A percentile compares a stretch with the other conserved stretches of the same genome.
These are phyloP conservation scores for Drosophila engyochracea DNA, from an alignment of 2,888 invertebrate genomes.

Conservation along the genomic window DNA sequence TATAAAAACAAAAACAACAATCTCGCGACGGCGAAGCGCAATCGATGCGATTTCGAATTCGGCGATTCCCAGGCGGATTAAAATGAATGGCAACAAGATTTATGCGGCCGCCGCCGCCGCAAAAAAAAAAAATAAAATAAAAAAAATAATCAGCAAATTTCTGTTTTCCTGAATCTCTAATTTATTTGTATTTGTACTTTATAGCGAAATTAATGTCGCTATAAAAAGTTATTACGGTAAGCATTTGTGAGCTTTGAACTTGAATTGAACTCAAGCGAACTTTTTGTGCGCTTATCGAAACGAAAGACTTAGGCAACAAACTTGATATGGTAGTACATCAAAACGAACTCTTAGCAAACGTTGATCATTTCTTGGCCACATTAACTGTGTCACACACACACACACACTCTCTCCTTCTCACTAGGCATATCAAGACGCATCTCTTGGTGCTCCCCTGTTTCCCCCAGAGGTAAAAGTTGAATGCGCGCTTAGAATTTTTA, in stretches of 20 bases:
- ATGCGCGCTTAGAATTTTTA: constrained; percentile 78
- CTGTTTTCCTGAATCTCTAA: constrained; percentile 16
- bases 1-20: constrained; percentile 21
- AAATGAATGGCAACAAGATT: constrained; percentile 68
- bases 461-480: constrained; percentile 60
- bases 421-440: constrained; percentile 10
- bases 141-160: constrained; percentile 17
- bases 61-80: constrained; percentile 79
- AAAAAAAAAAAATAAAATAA: background rate
- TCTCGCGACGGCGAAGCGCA: constrained; percentile 33
- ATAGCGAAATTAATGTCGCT: constrained; percentile 63
- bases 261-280: constrained; percentile 13
- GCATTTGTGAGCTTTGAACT: constrained; percentile 10
- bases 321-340: constrained; percentile 40
- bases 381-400: constrained; percentile 65
- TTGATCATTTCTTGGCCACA: constrained; percentile 24
- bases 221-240: constrained; percentile 68
- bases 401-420: constrained; percentile 25
- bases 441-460: constrained; percentile 14
- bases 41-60: constrained; percentile 46
- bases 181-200: constrained; percentile 28
- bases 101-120: constrained; percentile 64
- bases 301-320: constrained; percentile 75
- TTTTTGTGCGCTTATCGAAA: constrained; percentile 26
- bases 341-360: constrained; percentile 21